Percentiles rank a stretch among this genome's conserved stretches.
Evolutionary conservation across 2,888 invertebrate species (phyloP).

Genomic region (Gnatocerus cornutus): DNA sequence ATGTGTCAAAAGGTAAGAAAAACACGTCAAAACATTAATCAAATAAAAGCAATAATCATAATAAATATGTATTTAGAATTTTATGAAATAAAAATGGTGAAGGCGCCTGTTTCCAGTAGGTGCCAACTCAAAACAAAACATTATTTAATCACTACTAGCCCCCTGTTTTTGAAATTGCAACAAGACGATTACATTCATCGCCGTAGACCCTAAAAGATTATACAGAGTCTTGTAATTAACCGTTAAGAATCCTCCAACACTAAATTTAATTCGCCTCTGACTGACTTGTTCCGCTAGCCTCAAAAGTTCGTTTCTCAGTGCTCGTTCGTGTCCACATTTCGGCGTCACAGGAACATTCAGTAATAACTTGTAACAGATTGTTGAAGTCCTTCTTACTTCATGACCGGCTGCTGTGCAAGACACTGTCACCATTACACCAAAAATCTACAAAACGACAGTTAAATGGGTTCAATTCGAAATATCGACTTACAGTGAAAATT

Average conservation of each 20-base stretch:
- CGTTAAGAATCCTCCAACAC: slow-evolving; percentile 21
- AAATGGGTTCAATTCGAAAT: not conserved
- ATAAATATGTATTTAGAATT: too few species aligned
- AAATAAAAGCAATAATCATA: too few species aligned
- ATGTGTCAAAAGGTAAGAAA: too few species aligned
- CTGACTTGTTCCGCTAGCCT: slow-evolving; percentile 27
- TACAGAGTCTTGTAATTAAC: slow-evolving; percentile 26
- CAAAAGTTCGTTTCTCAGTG: slow-evolving; percentile 21
- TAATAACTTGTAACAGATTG: slow-evolving; percentile 24
- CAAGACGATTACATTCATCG: slow-evolving; percentile 37
- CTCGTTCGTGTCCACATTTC: not conserved
- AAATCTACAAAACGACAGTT: not conserved
- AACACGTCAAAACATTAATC: too few species aligned
- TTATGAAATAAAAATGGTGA: too few species aligned
- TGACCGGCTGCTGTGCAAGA: not conserved
- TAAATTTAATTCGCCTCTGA: slow-evolving; percentile 18
- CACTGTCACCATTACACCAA: slow-evolving; percentile 8
- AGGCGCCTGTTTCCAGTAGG: too few species aligned
- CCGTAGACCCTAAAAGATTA: slow-evolving; percentile 24
- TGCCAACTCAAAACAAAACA: too few species aligned
- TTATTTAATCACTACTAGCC: not conserved
- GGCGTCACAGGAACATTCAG: slow-evolving; percentile 1
- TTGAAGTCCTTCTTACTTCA: not conserved
- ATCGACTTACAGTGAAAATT: slow-evolving; percentile 8
- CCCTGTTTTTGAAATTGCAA: slow-evolving; percentile 32